A percentile compares a stretch with the other conserved stretches of the same genome.
Evolutionary conservation across 1,140 invertebrate genomes (phyloP).

Genomic region (Pseudomyrmex flavicornis): DNA sequence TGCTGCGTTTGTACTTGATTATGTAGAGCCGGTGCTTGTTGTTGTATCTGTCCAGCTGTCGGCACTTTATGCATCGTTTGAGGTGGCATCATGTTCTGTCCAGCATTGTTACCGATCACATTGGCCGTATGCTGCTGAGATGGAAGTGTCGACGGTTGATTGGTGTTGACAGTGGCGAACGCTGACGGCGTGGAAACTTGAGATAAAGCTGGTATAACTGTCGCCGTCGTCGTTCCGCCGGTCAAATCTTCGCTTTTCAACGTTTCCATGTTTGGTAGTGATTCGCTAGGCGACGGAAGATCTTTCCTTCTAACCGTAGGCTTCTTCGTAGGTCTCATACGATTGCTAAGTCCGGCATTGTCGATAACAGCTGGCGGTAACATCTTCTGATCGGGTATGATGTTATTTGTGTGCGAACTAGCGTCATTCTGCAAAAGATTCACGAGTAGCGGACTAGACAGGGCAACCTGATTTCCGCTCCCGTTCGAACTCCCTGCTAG

Average conservation of each 20-base stretch:
- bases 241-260: constrained; percentile 82
- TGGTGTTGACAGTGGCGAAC: constrained; percentile 81
- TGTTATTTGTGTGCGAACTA: constrained; percentile 84
- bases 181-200: constrained; percentile 76
- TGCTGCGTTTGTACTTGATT: constrained; percentile 84
- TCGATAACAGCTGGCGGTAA: constrained; percentile 85
- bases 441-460: constrained; percentile 95
- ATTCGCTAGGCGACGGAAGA: constrained; percentile 72
- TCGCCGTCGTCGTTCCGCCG: constrained; percentile 62
- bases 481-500: constrained; percentile 73
- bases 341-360: constrained; percentile 81
- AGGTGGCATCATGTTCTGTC: constrained; percentile 62
- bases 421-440: constrained; percentile 96
- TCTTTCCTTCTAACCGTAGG: constrained; percentile 83
- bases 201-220: constrained; percentile 72
- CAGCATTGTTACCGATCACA: constrained; percentile 49
- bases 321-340: constrained; percentile 84
- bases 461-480: constrained; percentile 87
- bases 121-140: constrained; percentile 73
- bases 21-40: constrained; percentile 71
- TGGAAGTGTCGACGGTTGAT: constrained; percentile 82
- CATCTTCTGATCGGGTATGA: constrained; percentile 83
- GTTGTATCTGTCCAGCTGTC: constrained; percentile 66
- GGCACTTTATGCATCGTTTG: constrained; percentile 67
- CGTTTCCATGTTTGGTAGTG: constrained; percentile 80